A percentile compares a stretch with the other conserved stretches of the same genome.
Evolutionary conservation across 2,797 vertebrate genomes (phyloP).

Genomic region (Xyrichtys novacula): DNA sequence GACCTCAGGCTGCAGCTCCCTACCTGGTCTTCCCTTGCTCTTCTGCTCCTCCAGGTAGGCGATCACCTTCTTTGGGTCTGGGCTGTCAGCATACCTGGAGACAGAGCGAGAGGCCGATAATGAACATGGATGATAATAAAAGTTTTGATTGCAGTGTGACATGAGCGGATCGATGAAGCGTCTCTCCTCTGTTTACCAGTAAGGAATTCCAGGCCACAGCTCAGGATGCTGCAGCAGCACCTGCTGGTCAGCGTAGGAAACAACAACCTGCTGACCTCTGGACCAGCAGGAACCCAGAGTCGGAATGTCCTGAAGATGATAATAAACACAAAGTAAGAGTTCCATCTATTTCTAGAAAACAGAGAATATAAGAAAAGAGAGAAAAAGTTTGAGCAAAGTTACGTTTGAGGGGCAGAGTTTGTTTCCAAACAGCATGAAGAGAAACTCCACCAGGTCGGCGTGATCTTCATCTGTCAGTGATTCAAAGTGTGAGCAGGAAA

Average conservation of each 20-base stretch:
- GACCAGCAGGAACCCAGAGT: conserved; percentile 88
- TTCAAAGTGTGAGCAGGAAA: conserved; percentile 88
- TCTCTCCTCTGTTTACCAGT: conserved; percentile 54
- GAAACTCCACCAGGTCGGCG: conserved; percentile 75
- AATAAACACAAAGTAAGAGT: not conserved
- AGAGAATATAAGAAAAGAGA: not conserved
- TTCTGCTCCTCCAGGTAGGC: conserved; percentile 86
- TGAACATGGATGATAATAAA: too few species aligned
- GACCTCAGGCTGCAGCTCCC: too few species aligned
- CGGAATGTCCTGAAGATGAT: conserved; percentile 80
- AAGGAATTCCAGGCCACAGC: conserved; percentile 87
- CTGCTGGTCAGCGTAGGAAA: conserved; percentile 86
- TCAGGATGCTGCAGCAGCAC: conserved; percentile 68
- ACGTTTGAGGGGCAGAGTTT: conserved; percentile 88
- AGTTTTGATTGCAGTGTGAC: too few species aligned
- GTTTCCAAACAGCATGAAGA: conserved; percentile 81
- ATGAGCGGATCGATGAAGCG: not conserved
- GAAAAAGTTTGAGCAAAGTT: not conserved
- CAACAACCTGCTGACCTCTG: conserved; percentile 85
- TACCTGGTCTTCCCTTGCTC: conserved; percentile 87
- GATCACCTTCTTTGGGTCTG: conserved; percentile 82
- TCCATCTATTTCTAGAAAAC: not conserved
- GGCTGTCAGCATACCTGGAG: conserved; percentile 89
- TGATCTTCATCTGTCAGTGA: conserved; percentile 82
- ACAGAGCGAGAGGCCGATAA: conserved; percentile 16